Evolutionary conservation across 2,888 invertebrate genomes (phyloP), one percentile per base, ranked within the genome.

Genomic region (Leptothorax acervorum): DNA sequence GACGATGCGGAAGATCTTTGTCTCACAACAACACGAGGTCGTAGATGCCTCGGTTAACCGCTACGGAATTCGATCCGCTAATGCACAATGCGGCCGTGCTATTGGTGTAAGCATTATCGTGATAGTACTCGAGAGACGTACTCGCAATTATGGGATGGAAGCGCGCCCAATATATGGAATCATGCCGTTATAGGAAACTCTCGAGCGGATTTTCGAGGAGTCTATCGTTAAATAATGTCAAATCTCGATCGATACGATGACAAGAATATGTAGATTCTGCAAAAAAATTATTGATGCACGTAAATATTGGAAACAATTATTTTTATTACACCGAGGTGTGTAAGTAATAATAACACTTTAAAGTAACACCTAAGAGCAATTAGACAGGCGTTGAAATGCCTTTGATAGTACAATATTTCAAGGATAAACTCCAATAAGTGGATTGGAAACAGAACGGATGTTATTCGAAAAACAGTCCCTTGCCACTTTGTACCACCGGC

Each of bases 71-170:
- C 85, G 89, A 89, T 89, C 90, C 78, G 85, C 81, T 90, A 88
- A 89, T 90, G 88, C 82, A 88, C 89, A 85, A 88, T 88, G 79
- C 85, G 60, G 75, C 73, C 76, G 63, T 84, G 78, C 88, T 86
- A 89, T 89, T 83, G 86, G 86, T 73, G 84, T 81, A 75, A 86
- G 89, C 89, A 86, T 90, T 90, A 90, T 90, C 90, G 83, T 55
- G 73, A 75, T 68, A 81, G 71, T 70, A 85, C 87, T 86, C 87
- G 78, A 57, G 86, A 85, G 89, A 89, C 86, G 84, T 84, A 83
- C 84, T 82, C 81, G 90, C 85, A 90, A 90, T 90, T 90, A 90
- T 86, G 88, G 83, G 83, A 90, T 90, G 88, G 89, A 88, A 85
- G 79, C 85, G 84, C 89, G 73, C 88, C 86, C 86, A 86, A 87